Percentiles rank a stretch among this genome's conserved stretches.
phyloP scores from a whole-genome alignment of 2,113 vertebrate species.

The Cranoglanis bouderius region DNA sequence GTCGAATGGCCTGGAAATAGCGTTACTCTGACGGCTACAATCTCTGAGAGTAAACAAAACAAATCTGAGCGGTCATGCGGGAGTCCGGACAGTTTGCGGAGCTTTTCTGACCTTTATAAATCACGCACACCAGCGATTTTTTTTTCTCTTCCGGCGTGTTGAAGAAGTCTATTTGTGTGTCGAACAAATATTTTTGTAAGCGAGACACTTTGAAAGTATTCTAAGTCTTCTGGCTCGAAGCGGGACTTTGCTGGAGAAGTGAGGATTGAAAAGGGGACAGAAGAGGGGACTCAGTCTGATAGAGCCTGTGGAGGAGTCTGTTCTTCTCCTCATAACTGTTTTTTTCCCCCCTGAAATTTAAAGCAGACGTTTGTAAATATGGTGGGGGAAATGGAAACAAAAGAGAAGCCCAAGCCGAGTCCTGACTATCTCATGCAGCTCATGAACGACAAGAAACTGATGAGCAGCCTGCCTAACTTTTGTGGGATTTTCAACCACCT shows the following conservation, averaged over 20 bases:
- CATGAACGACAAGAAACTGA: constrained; percentile 98
- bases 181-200: neutral
- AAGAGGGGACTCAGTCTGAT: neutral
- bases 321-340: neutral
- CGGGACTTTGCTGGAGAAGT: neutral
- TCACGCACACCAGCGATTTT: neutral
- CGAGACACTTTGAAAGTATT: neutral
- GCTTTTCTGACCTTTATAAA: constrained; percentile 24
- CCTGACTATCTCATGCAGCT: constrained; percentile 98
- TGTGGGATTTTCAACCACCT: constrained; percentile 98
- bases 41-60: constrained; percentile 11
- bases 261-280: neutral
- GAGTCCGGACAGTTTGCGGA: constrained; percentile 39
- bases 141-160: neutral
- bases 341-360: neutral
- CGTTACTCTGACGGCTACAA: neutral
- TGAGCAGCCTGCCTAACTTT: constrained; percentile 98
- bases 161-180: neutral
- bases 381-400: constrained; percentile 97
- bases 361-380: constrained; percentile 58
- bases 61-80: constrained; percentile 52
- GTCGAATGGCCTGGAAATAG: constrained; percentile 20
- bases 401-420: constrained; percentile 96
- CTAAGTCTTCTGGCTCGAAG: neutral
- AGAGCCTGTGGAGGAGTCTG: neutral